phyloP scores from a whole-genome alignment of 2,888 invertebrate species.

The Cybosia mesomella region DNA sequence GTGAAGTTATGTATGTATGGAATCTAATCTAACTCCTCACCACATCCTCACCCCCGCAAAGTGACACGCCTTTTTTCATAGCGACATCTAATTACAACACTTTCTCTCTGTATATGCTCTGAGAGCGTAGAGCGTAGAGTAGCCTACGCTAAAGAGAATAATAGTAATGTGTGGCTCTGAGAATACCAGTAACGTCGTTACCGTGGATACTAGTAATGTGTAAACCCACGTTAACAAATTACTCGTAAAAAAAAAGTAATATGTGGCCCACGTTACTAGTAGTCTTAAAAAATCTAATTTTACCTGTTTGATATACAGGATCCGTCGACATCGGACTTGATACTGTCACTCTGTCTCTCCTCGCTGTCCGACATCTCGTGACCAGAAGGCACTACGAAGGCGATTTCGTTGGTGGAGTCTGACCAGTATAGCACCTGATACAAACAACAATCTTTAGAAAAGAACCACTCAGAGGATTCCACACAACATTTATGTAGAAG shows the following conservation, averaged over 20 bases:
- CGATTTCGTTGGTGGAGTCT: slow-evolving; percentile 97
- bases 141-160: too few relatives aligned
- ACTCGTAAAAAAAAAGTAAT: too few relatives aligned
- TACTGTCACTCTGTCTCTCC: slow-evolving; percentile 67
- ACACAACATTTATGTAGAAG: too few relatives aligned
- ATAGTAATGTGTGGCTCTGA: too few relatives aligned
- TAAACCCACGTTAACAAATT: too few relatives aligned
- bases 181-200: too few relatives aligned
- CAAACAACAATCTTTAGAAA: background rate
- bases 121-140: too few relatives aligned
- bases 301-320: slow-evolving; percentile 77
- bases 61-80: background rate
- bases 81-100: background rate
- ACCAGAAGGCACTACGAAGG: slow-evolving; percentile 95
- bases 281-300: slow-evolving; percentile 12
- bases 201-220: too few relatives aligned
- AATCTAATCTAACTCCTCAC: background rate
- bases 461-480: too few relatives aligned
- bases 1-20: too few relatives aligned
- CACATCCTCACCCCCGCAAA: background rate
- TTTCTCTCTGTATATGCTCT: background rate
- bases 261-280: background rate
- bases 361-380: slow-evolving; percentile 64
- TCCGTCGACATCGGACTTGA: slow-evolving; percentile 83
- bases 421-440: slow-evolving; percentile 95